Conservation (phyloP, 2,797 vertebrate species). For the Coracias cyanogaster region DNA sequence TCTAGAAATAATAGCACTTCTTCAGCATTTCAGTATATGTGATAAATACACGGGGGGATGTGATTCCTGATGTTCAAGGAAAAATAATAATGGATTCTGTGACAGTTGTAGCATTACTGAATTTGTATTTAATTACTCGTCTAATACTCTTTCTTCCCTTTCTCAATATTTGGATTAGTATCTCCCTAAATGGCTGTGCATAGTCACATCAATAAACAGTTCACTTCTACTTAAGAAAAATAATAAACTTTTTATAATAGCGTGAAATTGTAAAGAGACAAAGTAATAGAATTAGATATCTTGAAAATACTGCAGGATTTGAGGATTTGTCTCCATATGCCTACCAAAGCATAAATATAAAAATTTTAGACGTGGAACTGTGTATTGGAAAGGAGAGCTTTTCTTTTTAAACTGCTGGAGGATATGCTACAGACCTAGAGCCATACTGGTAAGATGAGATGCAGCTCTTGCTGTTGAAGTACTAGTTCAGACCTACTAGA, state of each 20-base stretch:
- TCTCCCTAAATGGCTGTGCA: background rate
- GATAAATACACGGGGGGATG: background rate
- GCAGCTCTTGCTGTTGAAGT: background rate
- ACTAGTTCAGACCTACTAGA: background rate
- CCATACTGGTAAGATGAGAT: background rate
- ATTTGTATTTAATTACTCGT: conserved; percentile 6
- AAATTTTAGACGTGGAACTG: background rate
- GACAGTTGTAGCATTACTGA: conserved; percentile 5
- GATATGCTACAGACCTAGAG: background rate
- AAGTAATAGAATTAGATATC: conserved; percentile 1
- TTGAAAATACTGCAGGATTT: conserved; percentile 28
- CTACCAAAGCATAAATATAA: conserved; percentile 1
- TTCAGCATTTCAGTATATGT: background rate
- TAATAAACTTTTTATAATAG: conserved; percentile 28
- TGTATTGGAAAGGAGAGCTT: background rate
- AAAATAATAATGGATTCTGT: conserved; percentile 18
- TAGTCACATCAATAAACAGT: background rate
- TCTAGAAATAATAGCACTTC: background rate
- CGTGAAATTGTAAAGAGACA: background rate
- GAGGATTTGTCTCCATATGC: conserved; percentile 23
- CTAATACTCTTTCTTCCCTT: conserved; percentile 16
- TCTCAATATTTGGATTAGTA: conserved; percentile 45
- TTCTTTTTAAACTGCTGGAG: background rate
- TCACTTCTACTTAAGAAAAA: conserved; percentile 36
- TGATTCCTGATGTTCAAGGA: background rate